Evolutionary conservation across 64 coral and sea anemone genomes (phyloP).

Genomic region (Stichodactyla helianthus): DNA sequence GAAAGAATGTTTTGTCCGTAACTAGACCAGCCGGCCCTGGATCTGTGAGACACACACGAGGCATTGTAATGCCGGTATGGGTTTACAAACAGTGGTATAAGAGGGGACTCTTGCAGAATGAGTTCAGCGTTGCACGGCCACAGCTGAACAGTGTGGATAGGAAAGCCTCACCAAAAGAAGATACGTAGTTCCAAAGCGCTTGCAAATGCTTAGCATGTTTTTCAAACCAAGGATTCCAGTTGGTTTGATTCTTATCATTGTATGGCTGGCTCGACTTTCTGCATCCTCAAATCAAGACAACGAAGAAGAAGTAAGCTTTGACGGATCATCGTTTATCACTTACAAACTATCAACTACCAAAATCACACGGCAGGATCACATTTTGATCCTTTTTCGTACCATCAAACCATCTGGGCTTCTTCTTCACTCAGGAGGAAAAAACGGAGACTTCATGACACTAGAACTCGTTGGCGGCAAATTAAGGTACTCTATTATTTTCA

Average conservation of each 20-base stretch:
- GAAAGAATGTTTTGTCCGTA: conserved; percentile 9
- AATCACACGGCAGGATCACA: conserved; percentile 34
- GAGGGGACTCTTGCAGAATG: not conserved
- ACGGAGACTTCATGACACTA: conserved; percentile 80
- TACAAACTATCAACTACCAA: conserved; percentile 43
- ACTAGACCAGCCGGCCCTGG: not conserved
- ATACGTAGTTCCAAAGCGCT: not conserved
- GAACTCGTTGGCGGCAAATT: conserved; percentile 87
- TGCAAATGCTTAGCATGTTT: not conserved
- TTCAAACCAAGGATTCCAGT: not conserved
- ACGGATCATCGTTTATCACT: conserved; percentile 63
- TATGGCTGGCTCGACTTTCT: conserved; percentile 6
- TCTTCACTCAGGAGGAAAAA: conserved; percentile 56
- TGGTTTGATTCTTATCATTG: not conserved
- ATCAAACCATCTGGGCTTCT: conserved; percentile 76
- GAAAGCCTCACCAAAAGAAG: not conserved
- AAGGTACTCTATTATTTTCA: conserved; percentile 49
- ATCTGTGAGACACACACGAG: not conserved
- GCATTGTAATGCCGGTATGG: not conserved
- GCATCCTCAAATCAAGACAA: not conserved
- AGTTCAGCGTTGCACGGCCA: not conserved
- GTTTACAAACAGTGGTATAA: not conserved
- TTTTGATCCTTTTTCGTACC: conserved; percentile 68
- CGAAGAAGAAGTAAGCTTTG: conserved; percentile 49
- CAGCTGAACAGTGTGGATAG: not conserved